These are phyloP conservation scores for Pogonognathellus flavescens DNA, from an alignment of 1,140 invertebrate genomes.

Conservation along the genomic window DNA sequence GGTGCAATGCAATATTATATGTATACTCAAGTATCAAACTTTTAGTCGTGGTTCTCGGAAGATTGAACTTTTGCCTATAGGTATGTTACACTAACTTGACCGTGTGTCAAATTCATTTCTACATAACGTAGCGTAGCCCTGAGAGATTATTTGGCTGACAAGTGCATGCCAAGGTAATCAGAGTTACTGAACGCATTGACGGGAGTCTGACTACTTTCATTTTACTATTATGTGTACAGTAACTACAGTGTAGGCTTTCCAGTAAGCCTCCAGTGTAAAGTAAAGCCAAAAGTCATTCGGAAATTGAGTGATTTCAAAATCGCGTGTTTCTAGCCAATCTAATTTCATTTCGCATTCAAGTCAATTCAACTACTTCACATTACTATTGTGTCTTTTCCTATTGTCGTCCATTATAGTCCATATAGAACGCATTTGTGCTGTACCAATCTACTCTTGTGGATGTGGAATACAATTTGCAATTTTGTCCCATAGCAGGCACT, in stretches of 20 bases:
- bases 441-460: no score
- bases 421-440: no score
- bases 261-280: no score
- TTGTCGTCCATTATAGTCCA: neutral
- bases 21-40: no score
- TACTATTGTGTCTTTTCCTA: neutral
- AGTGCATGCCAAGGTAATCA: slow-evolving; percentile 14
- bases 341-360: neutral
- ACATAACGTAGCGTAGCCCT: neutral
- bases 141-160: neutral
- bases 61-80: no score
- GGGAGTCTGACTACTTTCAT: neutral
- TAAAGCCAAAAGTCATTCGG: neutral
- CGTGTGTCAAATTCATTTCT: neutral
- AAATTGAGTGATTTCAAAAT: slow-evolving; percentile 37
- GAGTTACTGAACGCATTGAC: neutral
- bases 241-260: neutral
- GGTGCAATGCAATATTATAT: no score
- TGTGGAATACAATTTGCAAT: no score
- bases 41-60: no score
- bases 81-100: neutral
- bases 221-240: neutral
- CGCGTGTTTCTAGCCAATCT: neutral
- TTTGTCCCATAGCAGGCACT: no score
- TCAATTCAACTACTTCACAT: neutral